These are phyloP conservation scores for Crotalus tigris DNA, from an alignment of 2,113 vertebrate species.

Conservation along the genomic window DNA sequence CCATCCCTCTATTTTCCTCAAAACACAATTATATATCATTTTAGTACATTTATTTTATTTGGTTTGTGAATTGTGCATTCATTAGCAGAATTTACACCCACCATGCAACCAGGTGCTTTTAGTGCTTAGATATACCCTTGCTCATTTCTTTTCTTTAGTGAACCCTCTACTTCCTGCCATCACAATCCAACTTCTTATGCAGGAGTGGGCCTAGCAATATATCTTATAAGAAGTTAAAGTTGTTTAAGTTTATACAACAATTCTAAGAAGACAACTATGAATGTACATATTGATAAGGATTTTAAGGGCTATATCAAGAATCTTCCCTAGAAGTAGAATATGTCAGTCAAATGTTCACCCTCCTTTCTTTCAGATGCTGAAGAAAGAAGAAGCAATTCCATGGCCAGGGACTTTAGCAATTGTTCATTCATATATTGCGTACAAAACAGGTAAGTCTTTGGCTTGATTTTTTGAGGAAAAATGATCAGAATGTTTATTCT, in stretches of 20 bases:
- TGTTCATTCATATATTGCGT: slow-evolving; percentile 99
- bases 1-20: background rate
- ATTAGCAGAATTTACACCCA: background rate
- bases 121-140: background rate
- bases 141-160: background rate
- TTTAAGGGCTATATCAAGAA: background rate
- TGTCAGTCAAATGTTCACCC: slow-evolving; percentile 37
- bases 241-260: background rate
- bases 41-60: background rate
- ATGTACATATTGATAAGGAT: slow-evolving; percentile 19
- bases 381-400: slow-evolving; percentile 98
- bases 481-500: slow-evolving; percentile 21
- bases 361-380: slow-evolving; percentile 86
- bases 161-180: background rate
- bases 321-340: slow-evolving; percentile 24
- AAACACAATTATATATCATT: background rate
- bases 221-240: background rate
- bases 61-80: background rate
- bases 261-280: slow-evolving; percentile 21
- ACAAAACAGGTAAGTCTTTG: slow-evolving; percentile 91
- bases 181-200: background rate
- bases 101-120: background rate
- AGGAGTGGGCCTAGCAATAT: background rate
- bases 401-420: slow-evolving; percentile 99
- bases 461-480: slow-evolving; percentile 2